Evolutionary conservation across 2,113 vertebrate genomes (phyloP).

Genomic region (Nyctereutes procyonoides): DNA sequence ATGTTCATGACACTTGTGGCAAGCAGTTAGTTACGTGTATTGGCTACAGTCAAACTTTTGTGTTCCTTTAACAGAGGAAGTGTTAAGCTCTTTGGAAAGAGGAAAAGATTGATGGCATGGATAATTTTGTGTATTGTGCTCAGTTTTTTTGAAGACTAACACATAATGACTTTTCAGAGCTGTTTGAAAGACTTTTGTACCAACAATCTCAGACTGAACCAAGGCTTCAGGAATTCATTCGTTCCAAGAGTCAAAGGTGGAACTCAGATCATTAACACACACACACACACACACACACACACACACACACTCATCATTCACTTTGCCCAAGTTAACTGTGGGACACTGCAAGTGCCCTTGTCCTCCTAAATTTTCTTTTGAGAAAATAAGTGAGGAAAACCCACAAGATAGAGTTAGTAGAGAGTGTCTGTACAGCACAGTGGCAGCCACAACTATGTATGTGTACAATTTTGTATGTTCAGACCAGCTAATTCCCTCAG

Average conservation of each 20-base stretch:
- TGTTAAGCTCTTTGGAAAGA: constrained; percentile 33
- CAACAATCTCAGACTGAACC: neutral
- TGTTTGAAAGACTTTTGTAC: neutral
- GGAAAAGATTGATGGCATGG: neutral
- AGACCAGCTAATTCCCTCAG: neutral
- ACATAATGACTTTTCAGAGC: neutral
- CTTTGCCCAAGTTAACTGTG: neutral
- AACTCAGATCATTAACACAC: neutral
- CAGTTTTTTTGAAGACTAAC: neutral
- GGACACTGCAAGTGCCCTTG: neutral
- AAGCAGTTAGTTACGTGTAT: neutral
- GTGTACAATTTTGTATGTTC: neutral
- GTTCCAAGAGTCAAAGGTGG: neutral
- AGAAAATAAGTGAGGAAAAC: neutral
- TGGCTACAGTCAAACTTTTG: neutral
- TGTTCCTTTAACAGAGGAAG: neutral
- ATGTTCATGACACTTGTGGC: neutral
- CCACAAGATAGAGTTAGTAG: neutral
- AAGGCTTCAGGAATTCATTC: neutral
- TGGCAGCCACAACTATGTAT: fast-evolving
- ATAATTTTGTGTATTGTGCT: neutral
- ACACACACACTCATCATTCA: neutral
- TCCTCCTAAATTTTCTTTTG: neutral
- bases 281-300: neutral
- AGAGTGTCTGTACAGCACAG: neutral